Base-by-base conservation (phyloP, 2,888 invertebrate species). In the Rotaria magnacalcarata region DNA sequence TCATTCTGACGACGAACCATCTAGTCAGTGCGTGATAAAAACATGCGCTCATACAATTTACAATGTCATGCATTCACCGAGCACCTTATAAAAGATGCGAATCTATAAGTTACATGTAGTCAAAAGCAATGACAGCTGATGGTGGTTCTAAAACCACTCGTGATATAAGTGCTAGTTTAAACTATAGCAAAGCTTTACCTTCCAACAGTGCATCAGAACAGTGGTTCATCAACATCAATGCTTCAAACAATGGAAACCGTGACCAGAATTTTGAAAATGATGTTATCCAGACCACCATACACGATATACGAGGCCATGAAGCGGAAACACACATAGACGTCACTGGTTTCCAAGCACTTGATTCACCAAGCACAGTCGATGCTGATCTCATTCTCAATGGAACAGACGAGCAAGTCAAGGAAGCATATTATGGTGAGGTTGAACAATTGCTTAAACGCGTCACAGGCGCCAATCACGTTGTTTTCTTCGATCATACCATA, bases 361-460 rank as follows among this genome's bases (percentile, higher is more conserved):
- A 60, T 60, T 60, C 60, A 14, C 60, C 60, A 60, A 60, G 60
- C 60, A 60, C 60, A 60, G 60, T 60, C 60, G 60, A 60, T 60
- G 60, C 60, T n/a, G 60, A 60, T 60, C 60, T 60, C 14, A 60
- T 60, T n/a, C 60, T 60, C 60, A 27, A 60, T 60, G 60, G 60
- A 14, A 60, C 60, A 60, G 60, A 60, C 4, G 60, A 60, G 14
- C 60, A 60, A 60, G 8, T 60, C 7, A 60, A 60, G 14, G 60
- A 60, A 60, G 60, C 60, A 60, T 60, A 60, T 60, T 60, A 60
- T 60, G n/a, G 60, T 60, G 60, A 60, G 60, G 60, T 60, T n/a
- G 60, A 60, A 60, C 21, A 60, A 60, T 60, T 60, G 60, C 60
- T 60, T 24, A 60, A 60, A 60, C 60, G 60, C n/a, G n/a, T 60